A percentile compares a stretch with the other conserved stretches of the same genome.
These are phyloP conservation scores for Chanos chanos DNA, from an alignment of 2,797 vertebrate genomes.

Conservation along the genomic window DNA sequence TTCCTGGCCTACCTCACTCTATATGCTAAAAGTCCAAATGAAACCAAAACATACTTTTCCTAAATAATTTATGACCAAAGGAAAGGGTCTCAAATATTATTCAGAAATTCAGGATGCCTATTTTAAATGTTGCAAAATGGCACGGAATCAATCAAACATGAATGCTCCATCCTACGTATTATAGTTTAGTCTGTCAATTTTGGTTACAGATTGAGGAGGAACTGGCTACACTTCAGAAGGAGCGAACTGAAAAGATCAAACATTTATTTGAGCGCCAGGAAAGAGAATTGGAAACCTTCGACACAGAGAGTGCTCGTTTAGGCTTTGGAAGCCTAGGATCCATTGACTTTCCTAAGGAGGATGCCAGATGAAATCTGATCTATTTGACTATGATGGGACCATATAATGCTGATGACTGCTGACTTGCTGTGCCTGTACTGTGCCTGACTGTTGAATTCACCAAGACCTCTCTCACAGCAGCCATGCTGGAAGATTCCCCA, in stretches of 20 bases:
- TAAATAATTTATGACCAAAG: too few relatives aligned
- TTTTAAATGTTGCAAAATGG: too few relatives aligned
- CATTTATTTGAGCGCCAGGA: slow-evolving; percentile 93
- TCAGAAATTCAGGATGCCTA: too few relatives aligned
- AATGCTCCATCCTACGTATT: too few relatives aligned
- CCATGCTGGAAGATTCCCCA: slow-evolving; percentile 41
- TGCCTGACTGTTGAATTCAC: slow-evolving; percentile 80
- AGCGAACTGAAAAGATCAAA: slow-evolving; percentile 95
- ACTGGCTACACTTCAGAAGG: slow-evolving; percentile 95
- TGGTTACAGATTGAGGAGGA: slow-evolving; percentile 93
- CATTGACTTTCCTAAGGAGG: slow-evolving; percentile 95
- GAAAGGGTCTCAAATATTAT: too few relatives aligned
- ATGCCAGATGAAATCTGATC: slow-evolving; percentile 93
- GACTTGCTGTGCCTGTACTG: slow-evolving; percentile 84
- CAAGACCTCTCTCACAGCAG: slow-evolving; percentile 71
- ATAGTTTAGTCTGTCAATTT: slow-evolving; percentile 38
- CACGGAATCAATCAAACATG: too few relatives aligned
- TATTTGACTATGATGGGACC: slow-evolving; percentile 57
- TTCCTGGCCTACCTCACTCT: too few relatives aligned
- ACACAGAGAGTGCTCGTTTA: slow-evolving; percentile 92
- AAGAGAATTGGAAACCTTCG: slow-evolving; percentile 91
- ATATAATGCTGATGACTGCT: slow-evolving; percentile 78
- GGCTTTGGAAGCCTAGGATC: slow-evolving; percentile 92
- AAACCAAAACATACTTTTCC: too few relatives aligned
- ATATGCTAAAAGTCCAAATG: too few relatives aligned